A percentile compares a stretch with the other conserved stretches of the same genome.
Conservation (phyloP, 2,797 vertebrate genomes). For the Lepus oiostolus region DNA sequence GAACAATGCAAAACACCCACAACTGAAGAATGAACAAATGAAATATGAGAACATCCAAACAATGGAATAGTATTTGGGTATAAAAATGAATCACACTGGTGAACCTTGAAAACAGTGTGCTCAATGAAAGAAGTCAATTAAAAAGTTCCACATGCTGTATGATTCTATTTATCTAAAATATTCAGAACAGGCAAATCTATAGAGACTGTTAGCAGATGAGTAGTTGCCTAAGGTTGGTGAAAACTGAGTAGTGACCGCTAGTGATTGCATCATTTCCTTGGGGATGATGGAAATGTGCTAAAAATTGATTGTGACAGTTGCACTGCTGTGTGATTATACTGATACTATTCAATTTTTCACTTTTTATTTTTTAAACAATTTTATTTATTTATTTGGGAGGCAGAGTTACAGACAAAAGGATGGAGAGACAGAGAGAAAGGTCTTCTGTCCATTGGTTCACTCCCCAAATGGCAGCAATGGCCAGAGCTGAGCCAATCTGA, state of each 20-base stretch:
- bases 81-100: not conserved
- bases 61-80: not conserved
- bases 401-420: too few relatives aligned
- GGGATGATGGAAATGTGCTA: not conserved
- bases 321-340: not conserved
- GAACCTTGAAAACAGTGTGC: not conserved
- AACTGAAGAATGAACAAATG: not conserved
- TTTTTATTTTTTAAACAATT: too few relatives aligned
- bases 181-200: not conserved
- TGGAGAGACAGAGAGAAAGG: too few relatives aligned
- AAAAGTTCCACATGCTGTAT: not conserved
- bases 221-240: not conserved
- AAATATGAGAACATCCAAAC: not conserved
- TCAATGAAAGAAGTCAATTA: not conserved
- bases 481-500: too few relatives aligned
- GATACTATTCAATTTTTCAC: not conserved
- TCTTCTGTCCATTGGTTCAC: too few relatives aligned
- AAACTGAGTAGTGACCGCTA: not conserved
- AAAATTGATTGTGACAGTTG: not conserved
- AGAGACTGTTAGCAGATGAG: not conserved
- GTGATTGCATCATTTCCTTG: not conserved
- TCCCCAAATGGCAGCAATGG: too few relatives aligned
- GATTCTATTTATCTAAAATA: not conserved
- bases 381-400: too few relatives aligned
- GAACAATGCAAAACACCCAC: not conserved